Conservation (phyloP, 2,797 vertebrate species). For the Spinus pinus region DNA sequence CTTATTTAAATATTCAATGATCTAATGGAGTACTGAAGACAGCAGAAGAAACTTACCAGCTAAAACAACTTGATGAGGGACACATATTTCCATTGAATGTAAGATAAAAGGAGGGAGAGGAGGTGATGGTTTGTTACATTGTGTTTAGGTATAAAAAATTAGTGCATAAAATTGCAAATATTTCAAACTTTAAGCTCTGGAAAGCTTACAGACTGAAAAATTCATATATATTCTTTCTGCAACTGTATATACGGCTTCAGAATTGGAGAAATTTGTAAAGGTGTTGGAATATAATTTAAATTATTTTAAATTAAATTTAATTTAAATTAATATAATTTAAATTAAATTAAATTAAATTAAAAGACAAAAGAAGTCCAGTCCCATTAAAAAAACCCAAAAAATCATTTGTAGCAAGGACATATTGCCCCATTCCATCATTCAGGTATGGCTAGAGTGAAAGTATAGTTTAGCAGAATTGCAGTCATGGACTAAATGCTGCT, state of each 20-base stretch:
- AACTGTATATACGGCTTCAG: background rate
- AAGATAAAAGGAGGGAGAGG: background rate
- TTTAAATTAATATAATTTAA: background rate
- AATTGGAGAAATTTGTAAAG: background rate
- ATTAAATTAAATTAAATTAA: too few relatives aligned
- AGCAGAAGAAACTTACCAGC: background rate
- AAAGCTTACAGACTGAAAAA: background rate
- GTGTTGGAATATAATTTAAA: background rate
- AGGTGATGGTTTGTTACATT: background rate
- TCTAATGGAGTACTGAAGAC: background rate
- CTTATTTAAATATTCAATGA: background rate
- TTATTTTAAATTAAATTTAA: too few relatives aligned
- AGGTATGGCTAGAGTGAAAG: background rate
- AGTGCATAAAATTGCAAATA: rapidly evolving
- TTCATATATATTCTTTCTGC: background rate
- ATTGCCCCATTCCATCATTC: background rate
- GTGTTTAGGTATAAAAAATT: background rate
- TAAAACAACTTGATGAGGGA: background rate
- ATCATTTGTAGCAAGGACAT: background rate
- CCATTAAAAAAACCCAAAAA: rapidly evolving
- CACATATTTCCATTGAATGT: background rate
- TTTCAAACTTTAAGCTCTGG: background rate
- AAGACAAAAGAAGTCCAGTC: background rate
- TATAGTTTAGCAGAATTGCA: background rate
- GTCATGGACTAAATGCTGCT: background rate